Evolutionary conservation across 2,888 invertebrate genomes (phyloP).

Genomic region (Iselma pallidipennis): DNA sequence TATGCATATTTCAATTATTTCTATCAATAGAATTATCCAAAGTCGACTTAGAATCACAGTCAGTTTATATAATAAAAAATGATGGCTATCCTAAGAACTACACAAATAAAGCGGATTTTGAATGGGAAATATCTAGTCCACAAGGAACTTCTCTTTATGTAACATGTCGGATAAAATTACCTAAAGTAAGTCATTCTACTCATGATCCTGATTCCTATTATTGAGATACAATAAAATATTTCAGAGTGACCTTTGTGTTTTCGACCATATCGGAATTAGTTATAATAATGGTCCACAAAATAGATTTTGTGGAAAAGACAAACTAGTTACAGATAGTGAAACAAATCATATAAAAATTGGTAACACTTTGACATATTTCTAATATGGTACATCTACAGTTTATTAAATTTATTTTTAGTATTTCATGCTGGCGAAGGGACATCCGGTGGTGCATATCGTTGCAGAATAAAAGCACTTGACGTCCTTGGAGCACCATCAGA

Average conservation of each 20-base stretch:
- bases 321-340: not conserved
- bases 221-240: not conserved
- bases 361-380: conserved; percentile 1
- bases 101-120: not conserved
- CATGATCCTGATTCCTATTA: too few species aligned
- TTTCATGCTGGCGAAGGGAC: conserved; percentile 28
- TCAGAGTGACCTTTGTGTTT: not conserved
- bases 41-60: not conserved
- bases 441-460: conserved; percentile 59
- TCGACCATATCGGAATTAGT: not conserved
- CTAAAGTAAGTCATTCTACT: not conserved
- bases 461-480: conserved; percentile 49
- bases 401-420: conserved; percentile 53
- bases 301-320: not conserved
- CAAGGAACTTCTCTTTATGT: not conserved
- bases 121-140: not conserved
- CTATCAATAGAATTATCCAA: not conserved
- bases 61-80: not conserved
- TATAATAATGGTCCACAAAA: not conserved
- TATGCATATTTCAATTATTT: too few species aligned
- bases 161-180: not conserved
- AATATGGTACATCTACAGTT: conserved; percentile 16
- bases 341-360: not conserved
- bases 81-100: not conserved
- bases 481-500: conserved; percentile 34